These are phyloP conservation scores for Rhinogobius similis DNA, from an alignment of 2,113 vertebrate species.

Conservation along the genomic window DNA sequence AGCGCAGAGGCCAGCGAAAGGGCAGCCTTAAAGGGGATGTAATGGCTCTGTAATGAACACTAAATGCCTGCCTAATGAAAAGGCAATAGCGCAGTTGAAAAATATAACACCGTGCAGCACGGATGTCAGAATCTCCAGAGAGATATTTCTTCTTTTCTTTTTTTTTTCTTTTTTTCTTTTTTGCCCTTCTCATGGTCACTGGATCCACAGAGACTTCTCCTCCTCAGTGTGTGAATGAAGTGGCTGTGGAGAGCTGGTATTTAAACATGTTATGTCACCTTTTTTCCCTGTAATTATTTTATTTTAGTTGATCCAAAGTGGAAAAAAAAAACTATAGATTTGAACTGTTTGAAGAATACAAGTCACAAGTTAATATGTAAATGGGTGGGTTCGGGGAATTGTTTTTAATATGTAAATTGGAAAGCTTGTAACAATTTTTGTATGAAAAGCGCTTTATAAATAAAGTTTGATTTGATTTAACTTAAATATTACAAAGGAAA, in stretches of 20 bases:
- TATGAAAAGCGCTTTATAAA: too few species aligned
- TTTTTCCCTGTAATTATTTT: not conserved
- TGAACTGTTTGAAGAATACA: too few species aligned
- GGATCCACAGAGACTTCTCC: not conserved
- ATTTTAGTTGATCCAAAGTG: not conserved
- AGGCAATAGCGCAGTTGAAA: slow-evolving; percentile 54
- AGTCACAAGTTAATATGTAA: too few species aligned
- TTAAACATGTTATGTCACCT: not conserved
- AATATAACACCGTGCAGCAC: slow-evolving; percentile 30
- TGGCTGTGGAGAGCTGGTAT: not conserved
- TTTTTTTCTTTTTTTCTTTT: slow-evolving; percentile 1
- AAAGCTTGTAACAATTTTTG: too few species aligned
- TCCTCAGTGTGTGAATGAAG: not conserved
- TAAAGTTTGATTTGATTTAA: too few species aligned
- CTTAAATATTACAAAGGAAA: too few species aligned
- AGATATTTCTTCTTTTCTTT: slow-evolving; percentile 5
- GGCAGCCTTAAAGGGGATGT: slow-evolving; percentile 56
- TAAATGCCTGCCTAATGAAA: slow-evolving; percentile 63
- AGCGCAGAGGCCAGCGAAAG: slow-evolving; percentile 51
- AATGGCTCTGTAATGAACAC: slow-evolving; percentile 66
- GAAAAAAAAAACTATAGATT: too few species aligned
- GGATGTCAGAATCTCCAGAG: slow-evolving; percentile 32
- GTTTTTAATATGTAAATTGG: too few species aligned
- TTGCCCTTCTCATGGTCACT: not conserved
- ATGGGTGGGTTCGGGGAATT: too few species aligned